Base-by-base conservation (phyloP, 2,797 vertebrate genomes). In the Hippopotamyrus pictus region DNA sequence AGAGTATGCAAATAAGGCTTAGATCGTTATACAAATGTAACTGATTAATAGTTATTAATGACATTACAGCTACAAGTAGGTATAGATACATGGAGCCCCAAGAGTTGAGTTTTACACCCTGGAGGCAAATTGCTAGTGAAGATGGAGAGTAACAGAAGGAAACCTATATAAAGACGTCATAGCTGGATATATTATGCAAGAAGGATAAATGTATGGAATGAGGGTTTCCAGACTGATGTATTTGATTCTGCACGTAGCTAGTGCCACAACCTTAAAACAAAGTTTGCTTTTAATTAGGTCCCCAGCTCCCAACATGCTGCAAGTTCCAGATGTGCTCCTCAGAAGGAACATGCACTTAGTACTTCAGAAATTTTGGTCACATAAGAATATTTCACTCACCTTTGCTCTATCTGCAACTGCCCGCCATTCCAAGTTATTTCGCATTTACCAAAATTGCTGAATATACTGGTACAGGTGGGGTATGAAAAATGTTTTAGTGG, bases 161-260 rank as follows among this genome's bases (percentile, higher is more conserved):
- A 79, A n/a, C 37, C 73, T 44, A 17, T 44, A 79, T 46, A 79
- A 79, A 44, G 37, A 79, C 0, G 1, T 3, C 17, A 79, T 46
- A n/a, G 7, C 37, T 50, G 82, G 44, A 84, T 51, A 29, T 84
- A 51, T 83, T 48, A 48, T 12, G 44, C 44, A 48, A 84, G 7
- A 48, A 44, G n/a, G 17, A 50, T 84, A 50, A 46, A 50, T 12
- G 19, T 22, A 25, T 11, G 85, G 85, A 86, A 86, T 12, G 14
- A 86, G 11, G n/a, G 82, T 57, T 87, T 86, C 85, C 51, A 86
- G 29, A 41, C 53, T 57, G 33, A 86, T 54, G 85, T 86, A 41
- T 19, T 86, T n/a, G 7, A 57, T 86, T 86, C 50, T 57, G 50
- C 25, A 17, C 1, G 1, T n/a, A 5, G 6, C 2, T 37, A 59